Base-by-base conservation (phyloP, 2,113 vertebrate genomes). In the Rhipidura dahli region DNA sequence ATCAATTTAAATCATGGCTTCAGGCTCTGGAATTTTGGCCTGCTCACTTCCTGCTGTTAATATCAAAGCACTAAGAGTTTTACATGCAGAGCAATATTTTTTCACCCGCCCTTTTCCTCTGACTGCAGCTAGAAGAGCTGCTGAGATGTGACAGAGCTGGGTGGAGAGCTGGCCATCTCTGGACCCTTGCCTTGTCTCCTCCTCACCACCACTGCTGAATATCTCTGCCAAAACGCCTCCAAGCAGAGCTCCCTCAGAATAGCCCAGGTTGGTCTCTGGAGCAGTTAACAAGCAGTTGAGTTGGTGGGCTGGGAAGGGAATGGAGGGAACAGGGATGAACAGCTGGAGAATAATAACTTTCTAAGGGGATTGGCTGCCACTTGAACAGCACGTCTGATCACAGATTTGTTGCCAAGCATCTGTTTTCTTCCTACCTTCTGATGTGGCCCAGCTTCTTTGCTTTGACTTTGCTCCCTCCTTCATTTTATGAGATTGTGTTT, bases 1-100 rank as follows among this genome's bases (percentile, higher is more conserved):
- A 89, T 94, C 95, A 96, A 64, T 90, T 96, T 92, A 97, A 97
- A 87, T 81, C 80, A 92, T 63, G 44, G 35, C 80, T 92, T 87
- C 76, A 71, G 83, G 94, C 86, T 70, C 37, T 56, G 44, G 47
- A 68, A 56, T 33, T 95, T 96, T 95, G 95, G 94, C 94, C 83
- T 0, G 0, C 60, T 95, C 72, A 12, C 47, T 93, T 47, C 76
- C 87, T 95, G 40, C 83, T 78, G 51, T 89, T 89, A 92, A 87
- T 94, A 96, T 95, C 94, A 96, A 95, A 94, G 94, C 80, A 89
- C 35, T 42, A 56, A 23, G 35, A 95, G 51, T 78, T 93, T 91
- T 84, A 87, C 51, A 87, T 84, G 49, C 31, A 90, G 64, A 96
- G 35, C 11, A 59, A 3, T 68, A 22, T 33, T 65, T 84, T 69